A percentile compares a stretch with the other conserved stretches of the same genome.
Evolutionary conservation across 2,797 vertebrate species (phyloP).

Genomic region (Sciurus carolinensis): DNA sequence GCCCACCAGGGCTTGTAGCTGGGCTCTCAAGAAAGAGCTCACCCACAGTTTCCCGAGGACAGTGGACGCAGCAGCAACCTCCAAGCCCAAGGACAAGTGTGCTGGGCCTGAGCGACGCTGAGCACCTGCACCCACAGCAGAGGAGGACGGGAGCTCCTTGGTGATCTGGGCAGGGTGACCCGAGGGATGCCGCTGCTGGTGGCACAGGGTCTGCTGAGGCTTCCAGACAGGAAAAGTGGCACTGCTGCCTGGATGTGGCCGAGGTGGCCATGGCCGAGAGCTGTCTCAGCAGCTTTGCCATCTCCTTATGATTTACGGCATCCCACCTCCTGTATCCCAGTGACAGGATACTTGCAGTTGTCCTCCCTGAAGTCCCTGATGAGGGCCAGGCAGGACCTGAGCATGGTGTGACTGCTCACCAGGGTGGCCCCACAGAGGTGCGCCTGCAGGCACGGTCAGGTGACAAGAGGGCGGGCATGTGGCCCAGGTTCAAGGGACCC

Average conservation of each 20-base stretch:
- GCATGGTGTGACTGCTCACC: not conserved
- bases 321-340: not conserved
- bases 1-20: not conserved
- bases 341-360: not conserved
- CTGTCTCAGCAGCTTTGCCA: not conserved
- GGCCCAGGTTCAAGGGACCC: not conserved
- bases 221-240: not conserved
- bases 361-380: not conserved
- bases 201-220: not conserved
- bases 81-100: not conserved
- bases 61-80: not conserved
- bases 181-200: not conserved
- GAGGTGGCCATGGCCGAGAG: not conserved
- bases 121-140: not conserved
- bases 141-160: no score
- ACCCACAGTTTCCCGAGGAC: not conserved
- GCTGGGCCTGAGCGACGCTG: not conserved
- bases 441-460: no score
- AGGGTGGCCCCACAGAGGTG: not conserved
- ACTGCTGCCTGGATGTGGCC: not conserved
- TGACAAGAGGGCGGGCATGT: no score
- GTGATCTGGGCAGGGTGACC: not conserved
- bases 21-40: not conserved
- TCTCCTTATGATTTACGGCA: not conserved
- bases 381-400: not conserved